phyloP scores from a whole-genome alignment of 2,888 invertebrate species.

The Chalcis sispes region DNA sequence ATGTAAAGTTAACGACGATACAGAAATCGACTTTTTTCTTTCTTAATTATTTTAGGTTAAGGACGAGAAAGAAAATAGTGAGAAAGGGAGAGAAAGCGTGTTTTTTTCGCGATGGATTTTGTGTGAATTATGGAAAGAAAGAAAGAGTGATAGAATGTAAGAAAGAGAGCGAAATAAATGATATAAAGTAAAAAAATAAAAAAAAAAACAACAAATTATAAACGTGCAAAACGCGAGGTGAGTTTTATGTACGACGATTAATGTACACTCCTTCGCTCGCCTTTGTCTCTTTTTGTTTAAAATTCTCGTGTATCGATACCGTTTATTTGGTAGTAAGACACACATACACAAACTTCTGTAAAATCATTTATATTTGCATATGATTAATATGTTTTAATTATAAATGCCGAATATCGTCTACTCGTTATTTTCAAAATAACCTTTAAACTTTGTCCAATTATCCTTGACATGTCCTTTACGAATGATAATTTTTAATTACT shows the following conservation, averaged over 20 bases:
- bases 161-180: neutral
- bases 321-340: slow-evolving; percentile 71
- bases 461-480: too few species aligned
- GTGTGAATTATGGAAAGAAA: neutral
- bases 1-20: too few species aligned
- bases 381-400: slow-evolving; percentile 74
- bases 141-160: slow-evolving; percentile 6
- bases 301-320: slow-evolving; percentile 71
- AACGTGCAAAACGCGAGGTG: slow-evolving; percentile 60
- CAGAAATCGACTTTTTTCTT: too few species aligned
- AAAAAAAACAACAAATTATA: slow-evolving; percentile 39
- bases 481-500: too few species aligned
- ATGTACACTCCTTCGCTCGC: neutral
- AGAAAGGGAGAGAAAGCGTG: neutral
- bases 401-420: slow-evolving; percentile 54
- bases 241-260: neutral
- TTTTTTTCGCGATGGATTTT: neutral
- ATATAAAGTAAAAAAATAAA: neutral
- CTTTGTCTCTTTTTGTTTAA: slow-evolving; percentile 60
- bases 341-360: too few species aligned
- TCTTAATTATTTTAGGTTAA: too few species aligned
- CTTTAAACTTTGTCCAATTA: too few species aligned
- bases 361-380: slow-evolving; percentile 75
- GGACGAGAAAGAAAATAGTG: slow-evolving; percentile 1
- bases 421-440: too few species aligned